These are phyloP conservation scores for Clarias macrocephalus DNA, from an alignment of 2,113 vertebrate species.

Conservation along the genomic window DNA sequence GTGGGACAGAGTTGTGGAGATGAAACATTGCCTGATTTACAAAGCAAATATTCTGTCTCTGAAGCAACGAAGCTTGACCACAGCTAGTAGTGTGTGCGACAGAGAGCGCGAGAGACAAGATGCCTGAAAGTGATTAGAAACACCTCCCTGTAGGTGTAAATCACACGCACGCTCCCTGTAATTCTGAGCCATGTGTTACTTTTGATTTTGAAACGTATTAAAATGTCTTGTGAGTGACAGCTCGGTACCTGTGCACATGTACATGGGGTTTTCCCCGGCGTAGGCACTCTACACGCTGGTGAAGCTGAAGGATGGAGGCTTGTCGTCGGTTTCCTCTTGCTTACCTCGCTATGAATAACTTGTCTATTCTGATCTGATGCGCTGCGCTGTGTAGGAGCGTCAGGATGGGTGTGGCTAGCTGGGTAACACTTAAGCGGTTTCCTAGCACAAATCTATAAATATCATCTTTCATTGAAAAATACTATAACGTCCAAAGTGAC, in stretches of 20 bases:
- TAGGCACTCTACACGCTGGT: neutral
- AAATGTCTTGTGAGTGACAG: too few relatives aligned
- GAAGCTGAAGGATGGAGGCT: neutral
- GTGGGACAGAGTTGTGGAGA: constrained; percentile 18
- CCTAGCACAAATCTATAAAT: neutral
- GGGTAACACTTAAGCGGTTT: neutral
- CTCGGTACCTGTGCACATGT: accelerated
- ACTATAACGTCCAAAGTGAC: too few relatives aligned
- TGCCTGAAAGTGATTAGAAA: neutral
- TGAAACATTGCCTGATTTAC: constrained; percentile 40
- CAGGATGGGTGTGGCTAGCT: neutral
- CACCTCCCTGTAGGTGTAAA: neutral
- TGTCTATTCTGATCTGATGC: neutral
- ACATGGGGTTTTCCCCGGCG: neutral
- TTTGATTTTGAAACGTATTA: neutral
- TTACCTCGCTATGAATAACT: neutral
- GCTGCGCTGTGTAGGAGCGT: neutral
- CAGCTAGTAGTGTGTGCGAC: neutral
- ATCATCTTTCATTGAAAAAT: too few relatives aligned
- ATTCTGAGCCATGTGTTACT: neutral
- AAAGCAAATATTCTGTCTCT: constrained; percentile 51
- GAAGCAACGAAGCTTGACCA: constrained; percentile 33
- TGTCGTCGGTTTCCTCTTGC: neutral
- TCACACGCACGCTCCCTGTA: neutral
- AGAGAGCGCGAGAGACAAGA: neutral